Conservation (phyloP, 2,888 invertebrate species). For the Lithodes maja region DNA sequence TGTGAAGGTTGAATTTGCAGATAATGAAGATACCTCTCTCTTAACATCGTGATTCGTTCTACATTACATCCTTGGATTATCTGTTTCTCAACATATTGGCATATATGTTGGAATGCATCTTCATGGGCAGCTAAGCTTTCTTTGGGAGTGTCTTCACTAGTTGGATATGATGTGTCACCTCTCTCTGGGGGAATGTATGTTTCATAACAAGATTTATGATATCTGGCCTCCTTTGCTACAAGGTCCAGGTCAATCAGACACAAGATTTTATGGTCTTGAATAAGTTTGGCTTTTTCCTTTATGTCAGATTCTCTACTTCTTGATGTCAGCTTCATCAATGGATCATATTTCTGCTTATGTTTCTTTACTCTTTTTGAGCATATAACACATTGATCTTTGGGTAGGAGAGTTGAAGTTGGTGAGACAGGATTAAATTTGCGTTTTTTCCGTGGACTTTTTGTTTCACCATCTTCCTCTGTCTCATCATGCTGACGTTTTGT, state of each 20-base stretch:
- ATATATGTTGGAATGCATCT: conserved; percentile 14
- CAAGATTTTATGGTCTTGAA: conserved; percentile 3
- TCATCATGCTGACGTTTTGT: neutral
- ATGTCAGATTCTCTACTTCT: conserved; percentile 21
- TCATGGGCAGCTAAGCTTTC: neutral
- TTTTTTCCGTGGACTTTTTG: conserved; percentile 13
- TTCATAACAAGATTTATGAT: conserved; percentile 29
- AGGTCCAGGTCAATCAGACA: neutral
- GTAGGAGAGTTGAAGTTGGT: conserved; percentile 7
- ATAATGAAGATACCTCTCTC: neutral
- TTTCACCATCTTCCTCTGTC: neutral
- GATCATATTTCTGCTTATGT: conserved; percentile 20
- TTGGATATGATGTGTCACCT: neutral
- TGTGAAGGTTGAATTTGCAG: neutral
- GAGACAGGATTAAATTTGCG: neutral
- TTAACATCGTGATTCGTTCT: neutral
- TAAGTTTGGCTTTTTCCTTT: neutral
- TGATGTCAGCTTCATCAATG: conserved; percentile 15
- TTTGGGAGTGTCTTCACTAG: neutral
- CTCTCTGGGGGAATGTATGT: neutral
- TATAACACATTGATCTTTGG: neutral
- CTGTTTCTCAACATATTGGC: conserved; percentile 23
- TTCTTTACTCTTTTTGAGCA: conserved; percentile 24
- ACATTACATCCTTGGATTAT: conserved; percentile 9
- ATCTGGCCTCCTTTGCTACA: conserved; percentile 26